These are phyloP conservation scores for Notolabrus celidotus DNA, from an alignment of 2,797 vertebrate species.

Conservation along the genomic window DNA sequence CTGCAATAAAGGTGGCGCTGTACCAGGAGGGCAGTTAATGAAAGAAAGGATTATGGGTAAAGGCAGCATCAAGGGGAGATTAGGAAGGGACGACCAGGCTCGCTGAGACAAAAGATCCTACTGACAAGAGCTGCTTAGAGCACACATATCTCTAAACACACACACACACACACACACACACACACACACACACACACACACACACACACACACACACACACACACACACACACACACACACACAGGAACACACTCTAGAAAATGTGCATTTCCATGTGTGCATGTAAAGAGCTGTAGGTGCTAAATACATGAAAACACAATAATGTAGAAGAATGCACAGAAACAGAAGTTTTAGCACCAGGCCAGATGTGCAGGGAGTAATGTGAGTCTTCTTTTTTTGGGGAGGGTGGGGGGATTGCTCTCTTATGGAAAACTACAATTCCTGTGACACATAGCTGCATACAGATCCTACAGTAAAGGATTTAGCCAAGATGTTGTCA, in stretches of 20 bases:
- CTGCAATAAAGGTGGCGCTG: constrained; percentile 84
- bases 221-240: constrained; percentile 11
- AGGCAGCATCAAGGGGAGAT: constrained; percentile 85
- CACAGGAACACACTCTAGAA: constrained; percentile 15
- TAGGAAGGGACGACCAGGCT: constrained; percentile 76
- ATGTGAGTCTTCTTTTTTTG: constrained; percentile 18
- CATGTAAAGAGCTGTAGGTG: constrained; percentile 5
- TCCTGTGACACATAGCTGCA: constrained; percentile 36
- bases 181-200: background rate
- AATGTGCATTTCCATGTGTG: constrained; percentile 33
- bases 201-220: constrained; percentile 2
- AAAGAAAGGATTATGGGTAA: constrained; percentile 87
- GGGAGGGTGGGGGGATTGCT: constrained; percentile 19
- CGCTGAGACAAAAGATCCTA: constrained; percentile 84
- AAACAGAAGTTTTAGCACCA: constrained; percentile 16
- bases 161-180: constrained; percentile 2
- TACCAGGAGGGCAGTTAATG: constrained; percentile 85
- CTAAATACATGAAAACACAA: constrained; percentile 33
- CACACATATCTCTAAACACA: constrained; percentile 37
- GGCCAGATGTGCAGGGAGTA: constrained; percentile 27
- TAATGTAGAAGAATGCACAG: constrained; percentile 8
- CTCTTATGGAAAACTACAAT: constrained; percentile 52
- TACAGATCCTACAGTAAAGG: constrained; percentile 54
- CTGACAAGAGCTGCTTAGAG: constrained; percentile 68
- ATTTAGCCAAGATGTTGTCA: constrained; percentile 66